Evolutionary conservation across 2,888 invertebrate genomes (phyloP).

Genomic region (Leistus spinibarbis): DNA sequence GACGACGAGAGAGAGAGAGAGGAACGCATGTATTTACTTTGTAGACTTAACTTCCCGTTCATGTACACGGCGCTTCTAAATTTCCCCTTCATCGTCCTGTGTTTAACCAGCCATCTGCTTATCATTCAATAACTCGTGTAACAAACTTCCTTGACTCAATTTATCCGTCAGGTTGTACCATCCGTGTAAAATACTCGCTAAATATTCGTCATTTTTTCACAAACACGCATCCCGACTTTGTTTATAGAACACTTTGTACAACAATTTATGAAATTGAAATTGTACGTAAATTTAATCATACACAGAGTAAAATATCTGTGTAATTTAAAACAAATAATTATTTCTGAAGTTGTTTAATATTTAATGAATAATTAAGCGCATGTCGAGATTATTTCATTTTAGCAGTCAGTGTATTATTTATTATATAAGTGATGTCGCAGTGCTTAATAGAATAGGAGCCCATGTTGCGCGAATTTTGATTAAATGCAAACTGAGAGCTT

Average conservation of each 20-base stretch:
- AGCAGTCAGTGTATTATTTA: slow-evolving; percentile 2
- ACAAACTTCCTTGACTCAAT: slow-evolving; percentile 1
- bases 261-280: neutral
- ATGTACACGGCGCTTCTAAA: neutral
- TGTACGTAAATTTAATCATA: no score
- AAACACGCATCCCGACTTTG: neutral
- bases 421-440: neutral
- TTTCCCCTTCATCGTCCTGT: neutral
- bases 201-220: neutral
- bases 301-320: no score
- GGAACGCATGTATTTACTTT: neutral
- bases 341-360: neutral
- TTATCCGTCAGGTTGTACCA: neutral
- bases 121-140: slow-evolving; percentile 8
- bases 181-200: neutral
- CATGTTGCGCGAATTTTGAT: slow-evolving; percentile 7
- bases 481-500: slow-evolving; percentile 3
- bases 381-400: neutral
- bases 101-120: slow-evolving; percentile 3
- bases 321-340: no score
- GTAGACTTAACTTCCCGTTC: neutral
- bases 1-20: neutral
- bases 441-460: neutral
- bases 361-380: neutral
- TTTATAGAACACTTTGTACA: neutral